A percentile compares a stretch with the other conserved stretches of the same genome.
Conservation (phyloP, 2,888 invertebrate species). For the Pachliopta kotzebuea region DNA sequence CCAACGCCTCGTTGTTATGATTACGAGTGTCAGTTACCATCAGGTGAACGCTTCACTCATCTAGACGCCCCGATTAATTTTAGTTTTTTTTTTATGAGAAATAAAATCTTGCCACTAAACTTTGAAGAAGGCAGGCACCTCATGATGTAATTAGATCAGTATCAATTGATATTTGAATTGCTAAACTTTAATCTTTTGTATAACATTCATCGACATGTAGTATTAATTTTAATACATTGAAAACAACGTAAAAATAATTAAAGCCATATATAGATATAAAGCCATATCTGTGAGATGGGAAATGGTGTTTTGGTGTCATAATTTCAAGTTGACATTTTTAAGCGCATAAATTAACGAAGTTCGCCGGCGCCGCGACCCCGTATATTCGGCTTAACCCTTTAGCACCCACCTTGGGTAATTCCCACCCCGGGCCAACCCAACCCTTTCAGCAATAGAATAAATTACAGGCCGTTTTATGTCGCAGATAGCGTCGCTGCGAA, state of each 20-base stretch:
- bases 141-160: background rate
- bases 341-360: constrained; percentile 81
- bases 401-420: constrained; percentile 81
- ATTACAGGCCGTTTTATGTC: constrained; percentile 80
- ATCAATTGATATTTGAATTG: background rate
- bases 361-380: constrained; percentile 72
- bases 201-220: no score
- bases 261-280: no score
- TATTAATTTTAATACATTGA: no score
- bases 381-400: constrained; percentile 80
- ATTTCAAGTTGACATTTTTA: constrained; percentile 80
- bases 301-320: constrained; percentile 78
- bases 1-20: no score
- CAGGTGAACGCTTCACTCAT: no score
- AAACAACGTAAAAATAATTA: constrained; percentile 12
- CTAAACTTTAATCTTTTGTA: background rate
- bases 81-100: no score
- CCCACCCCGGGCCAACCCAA: constrained; percentile 74
- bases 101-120: no score
- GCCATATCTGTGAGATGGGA: constrained; percentile 68
- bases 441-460: constrained; percentile 81
- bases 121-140: no score
- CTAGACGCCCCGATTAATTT: no score
- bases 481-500: constrained; percentile 76
- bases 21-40: no score